Conservation (phyloP, 2,888 invertebrate species). For the Plutella xylostella region DNA sequence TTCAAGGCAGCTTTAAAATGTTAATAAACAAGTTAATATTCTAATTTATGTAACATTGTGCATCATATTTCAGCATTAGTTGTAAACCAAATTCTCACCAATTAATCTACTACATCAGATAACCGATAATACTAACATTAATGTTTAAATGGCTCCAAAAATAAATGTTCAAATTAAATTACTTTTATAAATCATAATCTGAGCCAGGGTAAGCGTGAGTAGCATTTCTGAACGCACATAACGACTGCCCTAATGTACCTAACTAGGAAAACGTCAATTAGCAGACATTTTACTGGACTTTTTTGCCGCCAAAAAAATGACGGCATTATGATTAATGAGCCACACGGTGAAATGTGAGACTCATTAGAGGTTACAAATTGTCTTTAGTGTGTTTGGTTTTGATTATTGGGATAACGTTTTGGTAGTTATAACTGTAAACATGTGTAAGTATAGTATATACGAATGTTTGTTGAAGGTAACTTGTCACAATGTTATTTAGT, state of each 20-base stretch:
- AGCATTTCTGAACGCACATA: conserved; percentile 5
- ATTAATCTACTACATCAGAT: too few species aligned
- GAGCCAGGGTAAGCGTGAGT: conserved; percentile 1
- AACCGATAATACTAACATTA: too few species aligned
- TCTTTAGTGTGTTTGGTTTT: conserved; percentile 39
- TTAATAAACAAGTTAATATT: too few species aligned
- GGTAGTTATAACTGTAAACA: too few species aligned
- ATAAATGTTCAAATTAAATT: conserved; percentile 27
- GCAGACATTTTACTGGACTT: conserved; percentile 52
- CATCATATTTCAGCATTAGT: too few species aligned
- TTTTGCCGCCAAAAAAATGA: conserved; percentile 43
- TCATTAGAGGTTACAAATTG: conserved; percentile 62
- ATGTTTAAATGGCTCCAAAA: neutral
- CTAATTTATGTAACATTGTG: too few species aligned
- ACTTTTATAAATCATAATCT: conserved; percentile 29
- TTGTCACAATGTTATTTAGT: too few species aligned
- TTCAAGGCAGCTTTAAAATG: too few species aligned
- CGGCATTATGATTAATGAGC: conserved; percentile 52
- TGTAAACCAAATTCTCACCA: too few species aligned
- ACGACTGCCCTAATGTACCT: conserved; percentile 23
- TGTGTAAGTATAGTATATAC: too few species aligned
- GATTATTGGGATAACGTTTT: conserved; percentile 8
- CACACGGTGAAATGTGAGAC: conserved; percentile 43
- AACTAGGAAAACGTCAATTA: conserved; percentile 65
- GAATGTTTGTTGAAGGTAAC: too few species aligned